A percentile compares a stretch with the other conserved stretches of the same genome.
Evolutionary conservation across 2,797 vertebrate species (phyloP).

Genomic region (Sciurus vulgaris): DNA sequence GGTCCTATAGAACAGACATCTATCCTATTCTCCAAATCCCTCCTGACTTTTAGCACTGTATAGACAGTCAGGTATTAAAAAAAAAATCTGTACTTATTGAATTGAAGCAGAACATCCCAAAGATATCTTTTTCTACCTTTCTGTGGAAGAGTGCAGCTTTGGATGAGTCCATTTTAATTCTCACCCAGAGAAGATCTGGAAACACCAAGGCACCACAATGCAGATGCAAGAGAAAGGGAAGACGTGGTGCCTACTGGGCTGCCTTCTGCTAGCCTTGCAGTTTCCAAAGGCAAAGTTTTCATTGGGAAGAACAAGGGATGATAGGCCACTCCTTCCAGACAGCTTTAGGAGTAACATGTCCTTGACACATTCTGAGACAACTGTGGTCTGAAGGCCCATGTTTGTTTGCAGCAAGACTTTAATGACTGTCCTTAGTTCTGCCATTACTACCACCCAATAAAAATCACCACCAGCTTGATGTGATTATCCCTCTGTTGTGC

Average conservation of each 20-base stretch:
- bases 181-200: background rate
- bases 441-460: conserved; percentile 37
- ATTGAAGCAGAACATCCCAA: background rate
- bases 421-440: conserved; percentile 49
- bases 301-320: background rate
- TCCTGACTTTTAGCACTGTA: background rate
- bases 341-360: background rate
- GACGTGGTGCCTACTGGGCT: background rate
- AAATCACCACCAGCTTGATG: conserved; percentile 1
- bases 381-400: conserved; percentile 29
- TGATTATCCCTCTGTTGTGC: background rate
- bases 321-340: background rate
- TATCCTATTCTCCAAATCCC: background rate
- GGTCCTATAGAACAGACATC: background rate
- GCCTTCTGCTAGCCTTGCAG: background rate
- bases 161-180: background rate
- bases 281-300: background rate
- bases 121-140: background rate
- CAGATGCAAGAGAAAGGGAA: background rate
- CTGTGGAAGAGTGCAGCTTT: background rate
- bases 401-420: conserved; percentile 51
- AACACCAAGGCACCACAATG: background rate
- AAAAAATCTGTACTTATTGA: background rate
- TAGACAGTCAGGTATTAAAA: background rate
- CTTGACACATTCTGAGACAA: conserved; percentile 31